Base-by-base conservation (phyloP, 2,888 invertebrate genomes). In the Lagria hirta region DNA sequence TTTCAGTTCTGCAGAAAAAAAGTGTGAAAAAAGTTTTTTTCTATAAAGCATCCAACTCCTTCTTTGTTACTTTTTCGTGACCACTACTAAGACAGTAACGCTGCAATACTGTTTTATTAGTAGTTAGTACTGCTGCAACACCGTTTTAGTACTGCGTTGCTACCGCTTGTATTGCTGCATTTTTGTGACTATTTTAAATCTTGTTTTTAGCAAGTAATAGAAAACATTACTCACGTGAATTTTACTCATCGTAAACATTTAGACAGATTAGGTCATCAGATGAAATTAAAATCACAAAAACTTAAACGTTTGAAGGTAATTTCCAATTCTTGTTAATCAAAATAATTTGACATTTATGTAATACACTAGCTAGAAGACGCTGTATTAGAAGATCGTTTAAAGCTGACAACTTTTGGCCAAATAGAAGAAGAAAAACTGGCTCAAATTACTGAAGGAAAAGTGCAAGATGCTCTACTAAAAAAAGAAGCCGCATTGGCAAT, bases 401-500 rank as follows among this genome's bases (percentile, higher is more conserved):
- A 33, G 28, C 33, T 32, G 10, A 21, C 28, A 14, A 10, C 15
- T n/a, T 32, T 17, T 8, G 41, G 29, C 11, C 18, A 41, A 15
- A 18, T 27, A 14, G 24, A 37, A 21, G 37, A 75, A 0, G 80
- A 80, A 61, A 72, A 74, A 55, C 72, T 74, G 51, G 77, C 78
- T 18, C 79, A 80, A 54, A 74, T 77, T 12, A 77, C 80, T 1
- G 79, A 79, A 0, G 80, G 79, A 36, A 79, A 78, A 55, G 81
- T 81, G 6, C 81, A 82, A 57, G 74, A 79, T 41, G 80, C 79
- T 0, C 75, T 78, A 48, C 75, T 82, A 17, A 82, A 81, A 66
- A 77, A 79, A 56, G 81, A 81, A 51, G 81, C 83, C 0, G 83
- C 83, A 0, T 72, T 80, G 29, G 78, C 80, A n/a, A 81, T 83